Evolutionary conservation across 1,140 invertebrate species (phyloP), one percentile per base, ranked within the genome.

Genomic region (Harlomillsia oculata): DNA sequence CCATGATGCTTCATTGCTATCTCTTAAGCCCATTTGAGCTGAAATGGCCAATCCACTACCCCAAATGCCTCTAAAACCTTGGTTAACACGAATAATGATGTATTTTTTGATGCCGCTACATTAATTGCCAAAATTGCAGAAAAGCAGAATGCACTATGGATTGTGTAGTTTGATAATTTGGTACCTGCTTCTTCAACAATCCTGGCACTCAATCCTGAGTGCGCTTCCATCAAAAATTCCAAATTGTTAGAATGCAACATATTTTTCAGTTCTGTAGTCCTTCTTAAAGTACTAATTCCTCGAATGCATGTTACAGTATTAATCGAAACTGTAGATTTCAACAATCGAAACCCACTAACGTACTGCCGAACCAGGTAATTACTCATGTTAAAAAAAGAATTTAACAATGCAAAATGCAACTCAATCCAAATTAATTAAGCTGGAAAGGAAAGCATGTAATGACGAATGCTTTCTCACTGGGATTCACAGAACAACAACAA

Each of bases 1-100:
- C 74, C 74, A 76, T 3, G 73, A 75, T 5, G 73, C 73, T 57
- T 76, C 74, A 55, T 76, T 76, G 62, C 72, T 70, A 59, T 76
- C 74, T 25, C 74, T 59, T 1, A 76, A 69, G 2, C 73, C 72
- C 29, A 73, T 44, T 60, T 72, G 70, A 8, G 74, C 73, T 13
- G 73, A 74, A 26, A 75, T 72, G 4, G 71, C 70, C 25, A 76
- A 61, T 18, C 74, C 74, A 65, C 72, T 74, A 1, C 68, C 74
- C 74, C 74, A 76, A 28, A 76, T 69, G n/a, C 72, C 73, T 52
- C 71, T 69, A 55, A 75, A 75, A 16, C 73, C 72, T 75, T 41
- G 25, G 53, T 20, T 20, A 8, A 6, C 34, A 16, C 14, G 18
- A 49, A 26, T 56, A 3, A 21, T 43, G 11, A 43, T 9, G 9